Conservation (phyloP, 2,797 vertebrate genomes). For the Acanthurus lineatus region DNA sequence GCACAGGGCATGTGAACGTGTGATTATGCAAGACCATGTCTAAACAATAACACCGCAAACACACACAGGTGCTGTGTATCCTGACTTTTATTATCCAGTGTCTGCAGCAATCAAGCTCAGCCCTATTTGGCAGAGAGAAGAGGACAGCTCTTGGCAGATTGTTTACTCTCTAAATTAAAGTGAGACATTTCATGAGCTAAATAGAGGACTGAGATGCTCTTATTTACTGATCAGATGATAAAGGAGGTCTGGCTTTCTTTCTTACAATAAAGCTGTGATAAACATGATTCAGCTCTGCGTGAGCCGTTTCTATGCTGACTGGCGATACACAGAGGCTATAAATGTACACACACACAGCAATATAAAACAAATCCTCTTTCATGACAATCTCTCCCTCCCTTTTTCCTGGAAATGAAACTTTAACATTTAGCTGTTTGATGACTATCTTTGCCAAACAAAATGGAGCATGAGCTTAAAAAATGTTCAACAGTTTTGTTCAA, state of each 20-base stretch:
- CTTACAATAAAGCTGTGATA: slow-evolving; percentile 25
- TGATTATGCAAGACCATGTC: slow-evolving; percentile 55
- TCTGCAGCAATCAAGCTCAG: slow-evolving; percentile 49
- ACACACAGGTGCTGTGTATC: slow-evolving; percentile 27
- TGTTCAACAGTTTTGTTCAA: slow-evolving; percentile 25
- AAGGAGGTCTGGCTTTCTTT: background rate
- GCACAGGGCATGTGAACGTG: slow-evolving; percentile 16
- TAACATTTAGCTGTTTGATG: slow-evolving; percentile 16
- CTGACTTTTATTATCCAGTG: slow-evolving; percentile 46
- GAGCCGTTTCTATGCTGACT: slow-evolving; percentile 18
- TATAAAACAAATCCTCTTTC: slow-evolving; percentile 22
- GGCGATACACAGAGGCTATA: slow-evolving; percentile 7
- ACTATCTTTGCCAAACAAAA: background rate
- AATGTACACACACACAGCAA: slow-evolving; percentile 23
- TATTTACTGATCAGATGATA: slow-evolving; percentile 48
- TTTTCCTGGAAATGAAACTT: slow-evolving; percentile 10
- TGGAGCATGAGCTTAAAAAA: slow-evolving; percentile 12
- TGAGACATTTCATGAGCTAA: slow-evolving; percentile 55
- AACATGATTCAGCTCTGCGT: slow-evolving; percentile 9
- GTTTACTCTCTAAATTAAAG: slow-evolving; percentile 62
- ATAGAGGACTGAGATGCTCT: slow-evolving; percentile 30
- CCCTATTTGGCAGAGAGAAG: slow-evolving; percentile 19
- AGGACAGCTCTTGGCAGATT: slow-evolving; percentile 29
- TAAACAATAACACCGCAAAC: slow-evolving; percentile 30
- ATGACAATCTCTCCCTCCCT: background rate